A percentile compares a stretch with the other conserved stretches of the same genome.
phyloP scores from a whole-genome alignment of 2,797 vertebrate species.

The Phalanger gymnotis region DNA sequence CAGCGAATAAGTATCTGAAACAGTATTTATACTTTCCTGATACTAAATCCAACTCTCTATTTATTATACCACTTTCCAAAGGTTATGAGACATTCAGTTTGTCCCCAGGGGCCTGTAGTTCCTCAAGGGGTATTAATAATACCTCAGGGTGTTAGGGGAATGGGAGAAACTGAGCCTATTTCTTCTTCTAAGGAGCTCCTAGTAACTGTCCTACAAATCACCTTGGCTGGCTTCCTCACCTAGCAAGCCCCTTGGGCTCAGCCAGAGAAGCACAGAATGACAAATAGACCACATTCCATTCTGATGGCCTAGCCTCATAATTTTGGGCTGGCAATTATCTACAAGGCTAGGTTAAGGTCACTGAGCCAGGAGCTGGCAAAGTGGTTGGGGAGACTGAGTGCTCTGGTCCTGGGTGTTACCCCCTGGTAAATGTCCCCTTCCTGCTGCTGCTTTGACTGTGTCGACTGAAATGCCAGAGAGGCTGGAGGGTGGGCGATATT shows the following conservation, averaged over 20 bases:
- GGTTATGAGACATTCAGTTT: not conserved
- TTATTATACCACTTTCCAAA: not conserved
- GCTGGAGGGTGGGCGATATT: not conserved
- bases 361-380: not conserved
- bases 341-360: not conserved
- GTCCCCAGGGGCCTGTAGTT: not conserved
- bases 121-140: not conserved
- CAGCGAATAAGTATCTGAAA: not conserved
- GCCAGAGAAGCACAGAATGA: not conserved
- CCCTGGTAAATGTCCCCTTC: not conserved
- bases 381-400: not conserved
- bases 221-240: not conserved
- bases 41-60: not conserved
- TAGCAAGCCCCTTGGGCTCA: not conserved
- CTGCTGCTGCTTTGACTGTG: not conserved
- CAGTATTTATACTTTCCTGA: not conserved
- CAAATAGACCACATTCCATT: not conserved
- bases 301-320: not conserved
- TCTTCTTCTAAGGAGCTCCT: not conserved
- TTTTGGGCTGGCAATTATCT: not conserved
- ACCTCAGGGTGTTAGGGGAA: not conserved
- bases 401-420: not conserved
- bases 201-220: not conserved
- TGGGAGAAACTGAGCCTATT: slow-evolving; percentile 2
- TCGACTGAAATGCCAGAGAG: not conserved